Conservation (phyloP, 2,797 vertebrate species). For the Squalus acanthias region DNA sequence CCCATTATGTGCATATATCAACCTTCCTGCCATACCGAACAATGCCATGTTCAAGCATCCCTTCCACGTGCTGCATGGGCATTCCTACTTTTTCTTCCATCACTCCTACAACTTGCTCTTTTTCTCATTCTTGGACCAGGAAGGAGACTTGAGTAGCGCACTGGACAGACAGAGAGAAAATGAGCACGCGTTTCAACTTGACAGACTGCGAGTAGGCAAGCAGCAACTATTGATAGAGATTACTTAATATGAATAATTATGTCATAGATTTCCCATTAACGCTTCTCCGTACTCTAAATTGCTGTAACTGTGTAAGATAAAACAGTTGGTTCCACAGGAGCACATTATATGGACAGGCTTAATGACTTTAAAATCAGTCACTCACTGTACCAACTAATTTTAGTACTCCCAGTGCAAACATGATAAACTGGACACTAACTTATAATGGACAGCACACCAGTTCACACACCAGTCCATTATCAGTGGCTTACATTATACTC, state of each 20-base stretch:
- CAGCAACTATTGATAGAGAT: not conserved
- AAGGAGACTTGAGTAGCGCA: not conserved
- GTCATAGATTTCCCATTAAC: not conserved
- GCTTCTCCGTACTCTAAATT: not conserved
- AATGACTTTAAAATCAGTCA: not conserved
- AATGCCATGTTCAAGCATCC: not conserved
- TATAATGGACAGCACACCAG: not conserved
- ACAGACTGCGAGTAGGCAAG: not conserved
- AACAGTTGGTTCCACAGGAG: not conserved
- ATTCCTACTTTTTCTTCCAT: not conserved
- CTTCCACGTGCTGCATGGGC: not conserved
- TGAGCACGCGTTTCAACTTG: not conserved
- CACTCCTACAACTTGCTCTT: not conserved
- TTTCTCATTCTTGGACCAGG: not conserved
- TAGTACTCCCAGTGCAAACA: not conserved
- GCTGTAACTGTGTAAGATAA: not conserved
- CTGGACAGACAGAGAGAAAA: not conserved
- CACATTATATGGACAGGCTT: not conserved
- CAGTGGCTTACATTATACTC: not conserved
- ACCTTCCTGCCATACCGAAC: not conserved
- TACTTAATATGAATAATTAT: conserved; percentile 20
- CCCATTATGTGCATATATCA: not conserved
- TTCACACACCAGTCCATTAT: not conserved
- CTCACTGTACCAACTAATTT: not conserved
- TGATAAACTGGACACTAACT: not conserved